Base-by-base conservation (phyloP, 2,888 invertebrate genomes). In the Rhabditoides inermis region DNA sequence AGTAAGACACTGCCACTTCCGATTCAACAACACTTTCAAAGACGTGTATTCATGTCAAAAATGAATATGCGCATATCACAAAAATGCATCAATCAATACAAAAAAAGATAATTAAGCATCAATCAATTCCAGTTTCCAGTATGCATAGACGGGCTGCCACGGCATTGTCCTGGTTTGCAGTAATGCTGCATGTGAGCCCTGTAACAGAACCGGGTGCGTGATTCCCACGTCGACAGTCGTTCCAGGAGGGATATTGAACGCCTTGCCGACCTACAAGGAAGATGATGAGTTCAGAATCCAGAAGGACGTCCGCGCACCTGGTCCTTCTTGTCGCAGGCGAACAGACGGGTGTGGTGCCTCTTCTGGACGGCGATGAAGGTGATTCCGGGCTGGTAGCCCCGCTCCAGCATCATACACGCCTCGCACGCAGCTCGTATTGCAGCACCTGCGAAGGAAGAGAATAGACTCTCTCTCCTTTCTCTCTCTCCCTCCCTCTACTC, bases 171-270 rank as follows among this genome's bases (percentile, higher is more conserved):
- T n/a, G n/a, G n/a, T n/a, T n/a, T n/a, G n/a, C n/a, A n/a, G n/a
- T n/a, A n/a, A n/a, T n/a, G n/a, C n/a, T n/a, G n/a, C n/a, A n/a
- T n/a, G n/a, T n/a, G n/a, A n/a, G n/a, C n/a, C n/a, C n/a, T n/a
- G n/a, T n/a, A n/a, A n/a, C n/a, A n/a, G n/a, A n/a, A n/a, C n/a
- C 45, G 98, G 99, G 82, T 99, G 98, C 45, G 98, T 98, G 78
- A 99, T 99, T 69, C 95, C 95, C 60, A 94, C 89, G 81, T 99
- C 99, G 44, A 99, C 99, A 0, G 98, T 99, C 51, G 99, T 99
- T 52, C 99, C 98, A 23, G 98, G 95, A 32, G 98, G 98, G 77
- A 99, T 98, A 82, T 99, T 99, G 57, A 94, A 95, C 57, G 91
- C 91, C 79, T 92, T 92, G 50, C 98, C 98, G 45, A 78, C 77